These are phyloP conservation scores for Drosophila orosa DNA, from an alignment of 1,140 invertebrate species.

Conservation along the genomic window DNA sequence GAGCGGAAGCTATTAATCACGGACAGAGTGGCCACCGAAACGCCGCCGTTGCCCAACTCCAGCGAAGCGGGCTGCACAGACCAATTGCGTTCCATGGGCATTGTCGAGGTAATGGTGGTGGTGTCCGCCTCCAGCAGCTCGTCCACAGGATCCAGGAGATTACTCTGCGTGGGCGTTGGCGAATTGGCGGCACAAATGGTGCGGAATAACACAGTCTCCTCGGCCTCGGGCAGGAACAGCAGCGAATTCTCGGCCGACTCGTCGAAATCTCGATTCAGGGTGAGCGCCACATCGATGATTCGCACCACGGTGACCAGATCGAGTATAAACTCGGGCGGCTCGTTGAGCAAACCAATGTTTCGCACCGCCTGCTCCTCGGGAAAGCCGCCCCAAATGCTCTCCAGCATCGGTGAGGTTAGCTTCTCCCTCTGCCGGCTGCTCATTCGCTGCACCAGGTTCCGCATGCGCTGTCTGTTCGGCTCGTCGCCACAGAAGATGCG, in stretches of 20 bases:
- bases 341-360: conserved; percentile 58
- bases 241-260: conserved; percentile 70
- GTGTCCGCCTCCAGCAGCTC: conserved; percentile 63
- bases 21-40: conserved; percentile 29
- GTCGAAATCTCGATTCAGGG: conserved; percentile 75
- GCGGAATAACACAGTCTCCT: conserved; percentile 77
- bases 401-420: conserved; percentile 63
- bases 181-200: conserved; percentile 72
- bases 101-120: conserved; percentile 41
- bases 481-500: conserved; percentile 81
- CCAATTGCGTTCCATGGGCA: conserved; percentile 56
- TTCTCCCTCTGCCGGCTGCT: conserved; percentile 58
- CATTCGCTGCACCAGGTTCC: conserved; percentile 68
- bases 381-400: conserved; percentile 65
- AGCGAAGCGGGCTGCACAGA: conserved; percentile 59
- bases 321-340: conserved; percentile 70
- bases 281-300: conserved; percentile 79
- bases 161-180: conserved; percentile 67
- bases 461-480: conserved; percentile 78
- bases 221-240: conserved; percentile 70
- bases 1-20: conserved; percentile 67
- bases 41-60: conserved; percentile 20
- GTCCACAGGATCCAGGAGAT: conserved; percentile 67
- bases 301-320: conserved; percentile 71
- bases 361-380: conserved; percentile 61